Base-by-base conservation (phyloP, 1,140 invertebrate genomes). In the Oncopodura yosiiana region DNA sequence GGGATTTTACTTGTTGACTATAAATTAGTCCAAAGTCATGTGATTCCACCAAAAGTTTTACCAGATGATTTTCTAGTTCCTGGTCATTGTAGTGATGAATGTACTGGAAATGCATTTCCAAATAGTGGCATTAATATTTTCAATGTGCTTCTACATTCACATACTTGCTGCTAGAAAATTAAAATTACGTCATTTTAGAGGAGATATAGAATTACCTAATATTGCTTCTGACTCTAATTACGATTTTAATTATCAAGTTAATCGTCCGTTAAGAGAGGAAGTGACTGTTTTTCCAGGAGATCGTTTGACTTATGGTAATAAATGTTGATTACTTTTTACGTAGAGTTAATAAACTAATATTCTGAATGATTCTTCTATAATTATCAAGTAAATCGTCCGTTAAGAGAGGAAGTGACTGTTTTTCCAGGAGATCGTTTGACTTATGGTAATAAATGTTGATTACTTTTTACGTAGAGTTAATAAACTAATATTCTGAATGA, bases 151-250 rank as follows among this genome's bases (percentile, higher is more conserved):
- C 39, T 57, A 12, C 55, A 51, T 16, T 51, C 48, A 19, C 48
- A 51, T 27, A 21, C 44, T 11, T 24, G 6, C 45, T 59, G 81
- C 80, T 38, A 75, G 76, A 64, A 79, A 81, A 66, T 75, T 82
- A 46, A 70, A 78, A 55, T 63, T 82, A 45, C 73, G 78, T 48
- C 80, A 81, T 66, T 79, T 82, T 55, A 74, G 80, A 42, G 74
- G 73, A 54, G 72, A 72, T 45, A 70, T 74, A 57, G 81, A 82
- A 67, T 67, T 81, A 61, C 71, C 78, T 41, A 79, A 80, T 29
- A 78, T 82, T 60, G 78, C 77, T 49, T 73, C 74, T 46, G 81
- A 83, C 66, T 74, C 76, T 64, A 81, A 80, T 68, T 78, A 82
- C 64, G 77, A 83, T 69, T 75, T 79, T 14, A 77, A 76, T 66